Evolutionary conservation across 2,888 invertebrate genomes (phyloP), one percentile per base, ranked within the genome.

Genomic region (Poecilobothrus nobilitatus): DNA sequence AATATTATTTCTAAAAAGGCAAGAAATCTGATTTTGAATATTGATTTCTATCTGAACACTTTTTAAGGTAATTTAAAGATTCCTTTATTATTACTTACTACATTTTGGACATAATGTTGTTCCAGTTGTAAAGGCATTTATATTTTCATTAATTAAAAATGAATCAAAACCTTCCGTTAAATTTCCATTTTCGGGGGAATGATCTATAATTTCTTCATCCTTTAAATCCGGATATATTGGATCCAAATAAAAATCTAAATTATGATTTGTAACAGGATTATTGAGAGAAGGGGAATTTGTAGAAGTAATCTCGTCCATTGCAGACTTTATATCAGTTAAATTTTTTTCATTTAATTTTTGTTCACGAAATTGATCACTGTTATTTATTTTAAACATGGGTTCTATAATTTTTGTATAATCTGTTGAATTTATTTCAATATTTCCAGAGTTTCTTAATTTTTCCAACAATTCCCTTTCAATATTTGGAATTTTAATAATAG

Each of bases 231-330:
- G 18, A 53, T 53, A 12, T 53, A 53, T 53, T 12, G 53, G 53
- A 53, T 53, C 53, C 15, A 53, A 53, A 53, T 53, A 53, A 53
- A 53, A 53, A n/a, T 53, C 53, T 18, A 53, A 53, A 53, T 53
- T 53, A 53, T 27, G 27, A 27, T 53, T 53, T 12, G 18, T 15
- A 53, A 53, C 12, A 37, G 37, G 37, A 37, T 27, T 5, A 37
- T 18, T 53, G 53, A 4, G 6, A 18, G 15, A 15, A 18, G 53
- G 2, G 18, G 18, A 8, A 12, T 10, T 18, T 2, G 18, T 18
- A 53, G 53, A 18, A 9, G 53, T 1, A n/a, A 6, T n/a, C 7
- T 53, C 18, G 18, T 53, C 27, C 15, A 18, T 18, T 53, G 53
- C 15, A 12, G n/a, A 18, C 18, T 53, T 5, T 53, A 27, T 27